Conservation (phyloP, 2,888 invertebrate genomes). For the Cantharis nigra region DNA sequence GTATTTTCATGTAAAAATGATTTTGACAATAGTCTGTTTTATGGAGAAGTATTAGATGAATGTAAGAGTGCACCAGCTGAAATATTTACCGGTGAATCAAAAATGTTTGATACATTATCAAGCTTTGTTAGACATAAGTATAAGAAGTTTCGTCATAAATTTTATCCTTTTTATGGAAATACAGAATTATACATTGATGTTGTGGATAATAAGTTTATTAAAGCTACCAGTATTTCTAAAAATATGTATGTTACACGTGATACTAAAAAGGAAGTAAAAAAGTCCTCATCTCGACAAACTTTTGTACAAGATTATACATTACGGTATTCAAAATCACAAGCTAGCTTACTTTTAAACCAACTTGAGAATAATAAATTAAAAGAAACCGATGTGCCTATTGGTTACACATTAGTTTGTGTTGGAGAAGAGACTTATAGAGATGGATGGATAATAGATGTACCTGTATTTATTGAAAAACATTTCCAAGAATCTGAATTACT, state of each 20-base stretch:
- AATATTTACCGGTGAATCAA: background rate
- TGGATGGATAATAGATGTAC: slow-evolving; percentile 18
- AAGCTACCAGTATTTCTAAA: background rate
- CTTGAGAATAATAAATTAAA: slow-evolving; percentile 6
- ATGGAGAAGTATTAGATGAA: slow-evolving; percentile 8
- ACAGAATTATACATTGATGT: slow-evolving; percentile 14
- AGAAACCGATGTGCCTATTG: slow-evolving; percentile 19
- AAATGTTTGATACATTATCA: slow-evolving; percentile 5
- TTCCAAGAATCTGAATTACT: slow-evolving; percentile 7
- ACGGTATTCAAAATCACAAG: background rate
- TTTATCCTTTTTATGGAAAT: slow-evolving; percentile 21
- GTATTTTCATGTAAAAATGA: slow-evolving; percentile 15
- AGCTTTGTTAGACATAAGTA: slow-evolving; percentile 10
- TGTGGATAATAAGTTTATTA: slow-evolving; percentile 3
- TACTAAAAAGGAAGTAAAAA: slow-evolving; percentile 24
- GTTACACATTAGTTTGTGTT: slow-evolving; percentile 17
- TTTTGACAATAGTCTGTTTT: slow-evolving; percentile 14
- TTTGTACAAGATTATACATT: background rate
- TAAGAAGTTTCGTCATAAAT: slow-evolving; percentile 3
- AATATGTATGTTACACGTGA: slow-evolving; percentile 23
- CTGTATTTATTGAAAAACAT: slow-evolving; percentile 14
- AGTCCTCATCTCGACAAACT: background rate
- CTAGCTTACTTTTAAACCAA: slow-evolving; percentile 3
- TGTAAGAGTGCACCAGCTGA: slow-evolving; percentile 11
- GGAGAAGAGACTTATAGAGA: background rate